Base-by-base conservation (phyloP, 64 coral and sea anemone genomes). In the Montipora capricornis region DNA sequence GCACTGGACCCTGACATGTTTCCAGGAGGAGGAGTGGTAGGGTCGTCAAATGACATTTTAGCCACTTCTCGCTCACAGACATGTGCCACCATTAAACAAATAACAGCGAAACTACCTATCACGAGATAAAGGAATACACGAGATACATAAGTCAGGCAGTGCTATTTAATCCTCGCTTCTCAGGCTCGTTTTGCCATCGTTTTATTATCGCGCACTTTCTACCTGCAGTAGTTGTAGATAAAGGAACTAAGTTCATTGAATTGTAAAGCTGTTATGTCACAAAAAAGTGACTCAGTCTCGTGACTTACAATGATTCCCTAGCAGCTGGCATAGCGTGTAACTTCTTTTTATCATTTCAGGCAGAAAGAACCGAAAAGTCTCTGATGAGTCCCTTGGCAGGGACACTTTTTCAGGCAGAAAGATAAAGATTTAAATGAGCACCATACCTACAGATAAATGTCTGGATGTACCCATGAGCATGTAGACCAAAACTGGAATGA, bases 381-480 rank as follows among this genome's bases (percentile, higher is more conserved):
- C 37, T 37, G 1, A 37, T 37, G 37, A 37, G 37, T 37, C 37
- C 37, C 37, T 37, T 37, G 37, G 37, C 37, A 37, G 37, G 37
- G 37, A 37, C 52, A 7, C 12, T 3, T 7, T 22, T 71, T 71
- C 68, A 5, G 20, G 68, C 17, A 71, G 68, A 15, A n/a, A 71
- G 1, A 9, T 15, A 3, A 20, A 24, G 14, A 24, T 24, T n/a
- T 71, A 71, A 3, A 5, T 5, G 20, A 71, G 17, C 6, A 4
- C 6, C 83, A 4, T 74, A 97, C 95, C 95, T 97, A 94, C 87
- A 15, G 95, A 97, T 9, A 97, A 88, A 78, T 97, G 91, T 13
- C 89, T 83, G 14, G 95, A 97, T 60, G 95, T 97, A 17, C 95
- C 95, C 92, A 97, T 94, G 74, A 97, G 10, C 95, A 97, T 97